A percentile compares a stretch with the other conserved stretches of the same genome.
These are phyloP conservation scores for Scelioninae gen. 1 DNA, from an alignment of 2,888 invertebrate genomes.

Conservation along the genomic window DNA sequence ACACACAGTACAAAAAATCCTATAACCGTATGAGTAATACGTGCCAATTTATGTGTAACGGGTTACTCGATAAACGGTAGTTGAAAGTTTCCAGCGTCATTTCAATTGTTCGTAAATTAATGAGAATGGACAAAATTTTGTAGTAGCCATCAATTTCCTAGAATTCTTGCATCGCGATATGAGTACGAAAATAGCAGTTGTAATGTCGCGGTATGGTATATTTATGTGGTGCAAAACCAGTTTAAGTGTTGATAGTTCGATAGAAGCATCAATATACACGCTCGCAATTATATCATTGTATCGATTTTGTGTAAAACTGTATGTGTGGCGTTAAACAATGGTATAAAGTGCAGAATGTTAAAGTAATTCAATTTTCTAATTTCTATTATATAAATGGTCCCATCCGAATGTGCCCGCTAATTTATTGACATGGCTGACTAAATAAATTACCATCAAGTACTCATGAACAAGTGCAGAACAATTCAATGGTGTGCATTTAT, in stretches of 20 bases:
- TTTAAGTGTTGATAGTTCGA: slow-evolving; percentile 22
- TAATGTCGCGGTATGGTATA: background rate
- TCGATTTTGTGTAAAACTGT: slow-evolving; percentile 23
- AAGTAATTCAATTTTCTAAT: slow-evolving; percentile 38
- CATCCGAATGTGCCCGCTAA: background rate
- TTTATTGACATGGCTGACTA: slow-evolving; percentile 18
- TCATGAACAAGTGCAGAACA: background rate
- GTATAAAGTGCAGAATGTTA: slow-evolving; percentile 4
- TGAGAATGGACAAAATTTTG: slow-evolving; percentile 21
- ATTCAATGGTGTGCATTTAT: background rate
- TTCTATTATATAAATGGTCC: slow-evolving; percentile 6
- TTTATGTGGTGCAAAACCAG: slow-evolving; percentile 13
- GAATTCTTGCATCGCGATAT: slow-evolving; percentile 1
- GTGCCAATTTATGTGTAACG: background rate
- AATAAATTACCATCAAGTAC: slow-evolving; percentile 22
- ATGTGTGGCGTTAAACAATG: background rate
- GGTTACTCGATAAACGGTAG: background rate
- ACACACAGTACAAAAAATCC: too few relatives aligned
- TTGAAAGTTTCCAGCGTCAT: slow-evolving; percentile 1
- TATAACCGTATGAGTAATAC: too few relatives aligned
- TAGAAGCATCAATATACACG: background rate
- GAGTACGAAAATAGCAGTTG: slow-evolving; percentile 14
- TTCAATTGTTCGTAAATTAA: slow-evolving; percentile 15
- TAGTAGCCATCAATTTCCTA: slow-evolving; percentile 3
- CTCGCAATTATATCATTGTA: slow-evolving; percentile 3